Percentiles rank a stretch among this genome's conserved stretches.
Conservation (phyloP, 2,113 vertebrate species). For the Neomonachus schauinslandi region DNA sequence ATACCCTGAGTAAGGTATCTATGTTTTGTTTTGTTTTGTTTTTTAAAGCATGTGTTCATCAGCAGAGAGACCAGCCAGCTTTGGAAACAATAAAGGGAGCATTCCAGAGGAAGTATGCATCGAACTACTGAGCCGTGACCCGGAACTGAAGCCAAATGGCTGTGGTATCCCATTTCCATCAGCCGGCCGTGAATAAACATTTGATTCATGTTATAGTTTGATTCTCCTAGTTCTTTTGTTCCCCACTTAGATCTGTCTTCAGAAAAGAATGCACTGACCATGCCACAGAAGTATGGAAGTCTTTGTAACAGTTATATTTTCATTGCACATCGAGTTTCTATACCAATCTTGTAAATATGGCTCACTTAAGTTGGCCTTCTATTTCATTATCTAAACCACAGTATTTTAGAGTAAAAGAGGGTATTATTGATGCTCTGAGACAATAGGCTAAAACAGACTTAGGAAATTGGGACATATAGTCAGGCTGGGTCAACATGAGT, state of each 20-base stretch:
- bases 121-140: neutral
- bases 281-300: neutral
- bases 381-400: neutral
- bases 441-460: neutral
- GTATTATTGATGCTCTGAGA: neutral
- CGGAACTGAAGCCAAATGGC: neutral
- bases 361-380: neutral
- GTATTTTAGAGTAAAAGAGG: neutral
- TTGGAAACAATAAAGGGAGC: neutral
- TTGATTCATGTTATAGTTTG: conserved; percentile 10
- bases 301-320: neutral
- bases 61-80: neutral
- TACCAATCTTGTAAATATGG: neutral
- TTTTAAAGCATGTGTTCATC: neutral
- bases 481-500: neutral
- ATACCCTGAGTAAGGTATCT: neutral
- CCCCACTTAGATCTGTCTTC: neutral
- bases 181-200: neutral
- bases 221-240: neutral
- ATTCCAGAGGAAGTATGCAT: neutral
- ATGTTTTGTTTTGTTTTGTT: neutral
- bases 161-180: neutral
- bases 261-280: neutral
- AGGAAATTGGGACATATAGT: neutral
- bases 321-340: neutral